Evolutionary conservation across 23 tunicate species (phyloP).

Genomic region (Halocynthia roretzi): DNA sequence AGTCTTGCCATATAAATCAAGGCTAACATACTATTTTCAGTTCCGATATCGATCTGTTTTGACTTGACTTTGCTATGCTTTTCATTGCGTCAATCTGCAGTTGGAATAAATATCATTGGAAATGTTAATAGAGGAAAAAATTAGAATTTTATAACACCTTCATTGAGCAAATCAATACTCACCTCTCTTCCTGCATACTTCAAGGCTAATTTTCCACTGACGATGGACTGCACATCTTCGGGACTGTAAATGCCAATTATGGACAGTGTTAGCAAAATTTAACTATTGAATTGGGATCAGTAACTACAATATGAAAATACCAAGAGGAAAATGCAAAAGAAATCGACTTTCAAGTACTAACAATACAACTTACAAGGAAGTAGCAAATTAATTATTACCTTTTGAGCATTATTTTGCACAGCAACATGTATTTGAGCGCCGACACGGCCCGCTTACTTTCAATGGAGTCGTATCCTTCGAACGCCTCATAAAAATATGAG

Average conservation of each 20-base stretch:
- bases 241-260: conserved; percentile 14
- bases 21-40: conserved; percentile 29
- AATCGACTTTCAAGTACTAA: too few relatives aligned
- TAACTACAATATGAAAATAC: too few relatives aligned
- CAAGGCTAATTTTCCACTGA: conserved; percentile 92
- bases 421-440: conserved; percentile 88
- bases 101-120: neutral
- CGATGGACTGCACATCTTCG: conserved; percentile 85
- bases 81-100: conserved; percentile 96
- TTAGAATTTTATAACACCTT: neutral
- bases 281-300: too few relatives aligned
- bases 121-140: neutral
- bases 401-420: conserved; percentile 52
- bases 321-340: too few relatives aligned
- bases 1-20: neutral
- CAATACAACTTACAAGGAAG: too few relatives aligned
- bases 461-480: conserved; percentile 96
- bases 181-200: conserved; percentile 92
- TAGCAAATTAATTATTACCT: neutral
- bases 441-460: conserved; percentile 90
- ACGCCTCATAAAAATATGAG: conserved; percentile 98
- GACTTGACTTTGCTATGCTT: conserved; percentile 87
- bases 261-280: too few relatives aligned
- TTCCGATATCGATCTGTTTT: conserved; percentile 79
- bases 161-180: neutral